phyloP scores from a whole-genome alignment of 1,140 invertebrate genomes.

The Drosophila ficusphila region DNA sequence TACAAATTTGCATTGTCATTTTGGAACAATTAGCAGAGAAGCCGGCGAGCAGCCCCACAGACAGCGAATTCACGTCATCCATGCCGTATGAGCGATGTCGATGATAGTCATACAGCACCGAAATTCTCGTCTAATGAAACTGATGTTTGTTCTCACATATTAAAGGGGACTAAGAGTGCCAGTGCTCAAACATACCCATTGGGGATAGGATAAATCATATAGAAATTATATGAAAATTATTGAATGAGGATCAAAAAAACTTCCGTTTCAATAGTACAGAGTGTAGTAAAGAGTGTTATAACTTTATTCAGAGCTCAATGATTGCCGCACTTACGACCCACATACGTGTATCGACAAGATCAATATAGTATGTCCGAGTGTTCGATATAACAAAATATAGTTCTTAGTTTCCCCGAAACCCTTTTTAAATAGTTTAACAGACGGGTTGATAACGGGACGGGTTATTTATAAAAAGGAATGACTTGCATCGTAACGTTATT shows the following conservation, averaged over 20 bases:
- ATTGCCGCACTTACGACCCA: no score
- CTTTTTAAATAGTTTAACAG: slow-evolving; percentile 54
- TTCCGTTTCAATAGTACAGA: no score
- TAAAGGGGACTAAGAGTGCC: background rate
- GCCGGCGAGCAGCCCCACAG: slow-evolving; percentile 21
- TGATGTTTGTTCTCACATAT: slow-evolving; percentile 20
- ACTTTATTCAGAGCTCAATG: no score
- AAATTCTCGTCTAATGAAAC: slow-evolving; percentile 65
- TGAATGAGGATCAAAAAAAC: no score
- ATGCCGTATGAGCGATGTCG: slow-evolving; percentile 49
- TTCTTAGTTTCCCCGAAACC: no score
- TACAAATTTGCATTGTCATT: slow-evolving; percentile 69
- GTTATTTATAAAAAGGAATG: slow-evolving; percentile 50
- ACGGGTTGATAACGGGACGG: slow-evolving; percentile 16
- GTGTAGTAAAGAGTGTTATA: no score
- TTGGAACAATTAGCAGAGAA: slow-evolving; percentile 65
- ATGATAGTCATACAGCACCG: slow-evolving; percentile 29
- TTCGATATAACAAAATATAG: no score
- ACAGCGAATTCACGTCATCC: slow-evolving; percentile 31
- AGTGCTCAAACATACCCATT: slow-evolving; percentile 16
- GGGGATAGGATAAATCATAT: no score
- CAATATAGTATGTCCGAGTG: no score
- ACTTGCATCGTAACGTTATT: slow-evolving; percentile 48
- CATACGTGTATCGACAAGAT: no score
- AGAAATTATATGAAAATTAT: no score